These are phyloP conservation scores for Gambusia holbrooki DNA, from an alignment of 2,113 vertebrate genomes.

Conservation along the genomic window DNA sequence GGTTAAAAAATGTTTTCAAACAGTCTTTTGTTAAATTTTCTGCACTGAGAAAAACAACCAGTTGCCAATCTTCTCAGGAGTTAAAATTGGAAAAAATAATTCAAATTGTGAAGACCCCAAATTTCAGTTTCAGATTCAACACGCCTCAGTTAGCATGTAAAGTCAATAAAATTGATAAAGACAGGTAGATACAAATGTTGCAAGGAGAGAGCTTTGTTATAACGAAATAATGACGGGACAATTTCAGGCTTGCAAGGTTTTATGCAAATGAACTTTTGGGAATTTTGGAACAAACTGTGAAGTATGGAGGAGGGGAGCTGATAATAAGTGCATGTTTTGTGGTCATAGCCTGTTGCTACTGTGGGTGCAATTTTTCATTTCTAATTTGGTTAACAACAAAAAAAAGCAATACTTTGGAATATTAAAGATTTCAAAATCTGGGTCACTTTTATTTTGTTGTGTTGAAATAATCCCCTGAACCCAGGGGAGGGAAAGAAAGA, in stretches of 20 bases:
- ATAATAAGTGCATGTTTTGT: not conserved
- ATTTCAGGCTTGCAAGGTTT: not conserved
- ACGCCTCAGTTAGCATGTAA: no score
- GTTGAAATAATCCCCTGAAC: no score
- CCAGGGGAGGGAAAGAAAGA: no score
- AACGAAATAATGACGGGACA: not conserved
- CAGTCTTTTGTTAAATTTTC: no score
- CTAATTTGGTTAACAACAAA: not conserved
- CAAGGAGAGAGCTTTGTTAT: not conserved
- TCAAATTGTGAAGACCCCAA: no score
- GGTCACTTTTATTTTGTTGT: no score
- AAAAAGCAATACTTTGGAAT: not conserved
- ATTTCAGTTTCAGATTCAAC: no score
- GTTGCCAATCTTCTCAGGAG: no score
- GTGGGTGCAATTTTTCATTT: not conserved
- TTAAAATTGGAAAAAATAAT: no score
- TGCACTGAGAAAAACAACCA: no score
- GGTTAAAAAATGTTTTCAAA: no score
- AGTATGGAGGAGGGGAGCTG: not conserved
- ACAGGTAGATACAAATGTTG: not conserved
- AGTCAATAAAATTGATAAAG: no score
- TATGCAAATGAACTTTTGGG: not conserved
- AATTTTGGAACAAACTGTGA: not conserved
- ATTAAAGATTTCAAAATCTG: not conserved
- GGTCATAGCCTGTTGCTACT: not conserved